Base-by-base conservation (phyloP, 1,140 invertebrate genomes). In the Anastatus disparis region DNA sequence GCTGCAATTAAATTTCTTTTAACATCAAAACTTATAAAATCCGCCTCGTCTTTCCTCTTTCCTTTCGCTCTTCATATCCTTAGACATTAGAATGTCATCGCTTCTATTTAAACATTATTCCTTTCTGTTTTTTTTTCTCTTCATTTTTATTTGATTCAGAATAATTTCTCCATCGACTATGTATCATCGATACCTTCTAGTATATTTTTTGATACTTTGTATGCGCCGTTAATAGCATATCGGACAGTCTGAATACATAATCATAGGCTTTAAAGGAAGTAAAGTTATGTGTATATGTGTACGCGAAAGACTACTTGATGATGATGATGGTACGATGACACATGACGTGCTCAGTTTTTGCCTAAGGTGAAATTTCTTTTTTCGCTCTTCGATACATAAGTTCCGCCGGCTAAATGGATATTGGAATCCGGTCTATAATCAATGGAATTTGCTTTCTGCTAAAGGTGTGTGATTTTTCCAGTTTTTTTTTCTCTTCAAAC, bases 1-100 rank as follows among this genome's bases (percentile, higher is more conserved):
- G 15, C 24, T 3, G 3, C 20, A 55, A 65, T 65, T 65, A 65
- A 44, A 55, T 65, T 42, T 55, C 29, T 53, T 65, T n/a, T n/a
- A n/a, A 29, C 38, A 1, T 46, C 52, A 66, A 42, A n/a, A n/a
- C 26, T 40, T 12, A 13, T 24, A 55, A 35, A 40, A 29, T 15
- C 15, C 55, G 13, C n/a, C 10, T 50, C 29, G 22, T 20, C 8
- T 48, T 20, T 35, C 6, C 13, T 8, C 31, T 12, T n/a, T 26
- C 12, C 15, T 29, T 62, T 44, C 8, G n/a, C 22, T n/a, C n/a
- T n/a, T n/a, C n/a, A n/a, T n/a, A n/a, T n/a, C n/a, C n/a, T n/a
- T n/a, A n/a, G n/a, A n/a, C 27, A 63, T 38, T 53, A 40, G 17
- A n/a, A n/a, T n/a, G n/a, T n/a, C n/a, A 26, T 15, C 9, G 48